Conservation (phyloP, 2,113 vertebrate species). For the Xiphophorus couchianus region DNA sequence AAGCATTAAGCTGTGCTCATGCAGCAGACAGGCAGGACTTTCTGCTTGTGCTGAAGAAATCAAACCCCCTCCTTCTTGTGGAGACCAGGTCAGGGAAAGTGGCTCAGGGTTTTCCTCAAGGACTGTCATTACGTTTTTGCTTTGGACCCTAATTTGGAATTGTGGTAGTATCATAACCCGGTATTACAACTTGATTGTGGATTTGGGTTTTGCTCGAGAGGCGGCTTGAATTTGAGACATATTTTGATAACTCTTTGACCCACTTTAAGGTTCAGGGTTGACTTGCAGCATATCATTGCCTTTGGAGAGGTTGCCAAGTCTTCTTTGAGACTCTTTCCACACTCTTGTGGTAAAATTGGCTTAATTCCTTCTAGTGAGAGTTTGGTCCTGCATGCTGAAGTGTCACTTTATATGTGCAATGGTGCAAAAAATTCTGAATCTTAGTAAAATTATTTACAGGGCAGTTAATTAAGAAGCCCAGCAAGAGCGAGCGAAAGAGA, state of each 20-base stretch:
- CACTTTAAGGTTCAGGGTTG: slow-evolving; percentile 38
- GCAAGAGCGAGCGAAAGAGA: slow-evolving; percentile 34
- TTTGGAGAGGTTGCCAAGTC: slow-evolving; percentile 27
- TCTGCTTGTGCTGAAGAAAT: slow-evolving; percentile 65
- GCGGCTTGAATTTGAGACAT: slow-evolving; percentile 67
- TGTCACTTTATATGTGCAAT: not conserved
- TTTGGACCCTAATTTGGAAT: slow-evolving; percentile 72
- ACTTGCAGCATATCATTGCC: slow-evolving; percentile 35
- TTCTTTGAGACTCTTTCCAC: slow-evolving; percentile 21
- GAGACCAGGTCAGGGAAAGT: slow-evolving; percentile 60
- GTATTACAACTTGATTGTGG: slow-evolving; percentile 69
- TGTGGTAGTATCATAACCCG: slow-evolving; percentile 74
- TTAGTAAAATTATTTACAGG: not conserved
- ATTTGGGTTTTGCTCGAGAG: slow-evolving; percentile 47
- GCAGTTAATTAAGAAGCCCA: slow-evolving; percentile 20
- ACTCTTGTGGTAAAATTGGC: not conserved
- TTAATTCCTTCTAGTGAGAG: slow-evolving; percentile 6
- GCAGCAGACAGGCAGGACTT: slow-evolving; percentile 36
- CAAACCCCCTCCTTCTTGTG: slow-evolving; percentile 58
- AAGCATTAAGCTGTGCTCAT: slow-evolving; percentile 63
- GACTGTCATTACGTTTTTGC: slow-evolving; percentile 74
- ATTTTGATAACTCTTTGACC: slow-evolving; percentile 74
- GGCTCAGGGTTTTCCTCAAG: slow-evolving; percentile 65
- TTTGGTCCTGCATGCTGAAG: not conserved
- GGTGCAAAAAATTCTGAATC: slow-evolving; percentile 7